Conservation (phyloP, 1,140 invertebrate genomes). For the Diachasmimorpha longicaudata region DNA sequence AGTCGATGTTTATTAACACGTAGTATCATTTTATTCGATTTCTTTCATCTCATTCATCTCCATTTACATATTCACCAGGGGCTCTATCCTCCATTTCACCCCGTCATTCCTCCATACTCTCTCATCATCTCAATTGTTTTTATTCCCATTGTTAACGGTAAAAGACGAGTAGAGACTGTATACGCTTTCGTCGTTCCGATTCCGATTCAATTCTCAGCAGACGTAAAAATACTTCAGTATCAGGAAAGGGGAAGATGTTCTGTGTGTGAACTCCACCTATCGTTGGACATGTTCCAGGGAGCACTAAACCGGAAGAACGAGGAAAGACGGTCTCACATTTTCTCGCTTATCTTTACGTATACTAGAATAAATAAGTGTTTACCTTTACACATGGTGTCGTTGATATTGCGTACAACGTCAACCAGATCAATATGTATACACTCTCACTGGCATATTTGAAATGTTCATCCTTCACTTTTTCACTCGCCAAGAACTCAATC, state of each 20-base stretch:
- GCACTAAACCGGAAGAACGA: background rate
- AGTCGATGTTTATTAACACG: background rate
- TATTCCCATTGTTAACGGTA: background rate
- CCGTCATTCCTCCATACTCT: background rate
- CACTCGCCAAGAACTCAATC: background rate
- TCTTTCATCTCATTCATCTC: background rate
- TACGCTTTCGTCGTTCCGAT: background rate
- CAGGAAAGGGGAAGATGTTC: background rate
- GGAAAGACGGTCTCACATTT: background rate
- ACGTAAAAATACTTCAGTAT: background rate
- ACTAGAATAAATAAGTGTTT: slow-evolving; percentile 17
- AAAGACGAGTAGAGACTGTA: background rate
- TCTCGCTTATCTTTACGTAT: background rate
- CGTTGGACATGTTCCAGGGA: background rate
- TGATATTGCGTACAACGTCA: background rate
- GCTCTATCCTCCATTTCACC: background rate
- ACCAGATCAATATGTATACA: background rate
- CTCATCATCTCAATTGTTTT: background rate
- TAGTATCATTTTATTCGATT: slow-evolving; percentile 3
- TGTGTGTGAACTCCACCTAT: background rate
- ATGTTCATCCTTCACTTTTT: background rate
- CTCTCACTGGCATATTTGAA: background rate
- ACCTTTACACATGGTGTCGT: background rate
- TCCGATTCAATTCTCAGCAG: background rate
- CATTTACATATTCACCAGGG: slow-evolving; percentile 4